Percentiles rank a stretch among this genome's conserved stretches.
Conservation (phyloP, 2,113 vertebrate genomes). For the Macrotis lagotis region DNA sequence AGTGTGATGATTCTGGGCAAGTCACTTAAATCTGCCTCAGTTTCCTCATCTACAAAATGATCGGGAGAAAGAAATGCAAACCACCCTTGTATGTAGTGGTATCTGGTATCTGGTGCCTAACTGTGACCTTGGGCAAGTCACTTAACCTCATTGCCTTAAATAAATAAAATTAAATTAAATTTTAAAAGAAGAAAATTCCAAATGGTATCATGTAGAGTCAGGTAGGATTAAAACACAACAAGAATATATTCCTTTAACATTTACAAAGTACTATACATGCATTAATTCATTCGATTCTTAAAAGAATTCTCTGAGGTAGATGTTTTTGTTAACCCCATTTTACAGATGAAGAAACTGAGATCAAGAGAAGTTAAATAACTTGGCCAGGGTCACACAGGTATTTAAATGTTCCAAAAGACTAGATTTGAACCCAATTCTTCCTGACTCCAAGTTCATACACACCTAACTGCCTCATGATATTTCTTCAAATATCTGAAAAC, state of each 20-base stretch:
- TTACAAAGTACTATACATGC: not conserved
- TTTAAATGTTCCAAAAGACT: not conserved
- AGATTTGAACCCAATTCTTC: not conserved
- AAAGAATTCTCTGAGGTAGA: not conserved
- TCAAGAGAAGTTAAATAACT: not conserved
- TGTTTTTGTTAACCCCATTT: not conserved
- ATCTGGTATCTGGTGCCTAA: too few species aligned
- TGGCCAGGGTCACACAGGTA: not conserved
- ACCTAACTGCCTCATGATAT: not conserved
- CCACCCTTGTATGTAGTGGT: too few species aligned
- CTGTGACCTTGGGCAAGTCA: not conserved
- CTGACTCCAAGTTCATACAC: not conserved
- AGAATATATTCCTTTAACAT: not conserved
- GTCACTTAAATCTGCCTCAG: too few species aligned
- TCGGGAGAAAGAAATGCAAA: too few species aligned
- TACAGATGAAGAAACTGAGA: not conserved
- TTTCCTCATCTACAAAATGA: too few species aligned
- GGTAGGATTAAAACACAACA: not conserved
- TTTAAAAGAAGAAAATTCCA: not conserved
- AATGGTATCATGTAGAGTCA: not conserved
- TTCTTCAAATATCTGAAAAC: not conserved
- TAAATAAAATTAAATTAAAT: too few species aligned
- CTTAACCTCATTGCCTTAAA: not conserved
- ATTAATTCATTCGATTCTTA: not conserved
- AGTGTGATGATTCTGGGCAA: too few species aligned